These are phyloP conservation scores for Drosophila demipolita DNA, from an alignment of 2,888 invertebrate genomes.

Conservation along the genomic window DNA sequence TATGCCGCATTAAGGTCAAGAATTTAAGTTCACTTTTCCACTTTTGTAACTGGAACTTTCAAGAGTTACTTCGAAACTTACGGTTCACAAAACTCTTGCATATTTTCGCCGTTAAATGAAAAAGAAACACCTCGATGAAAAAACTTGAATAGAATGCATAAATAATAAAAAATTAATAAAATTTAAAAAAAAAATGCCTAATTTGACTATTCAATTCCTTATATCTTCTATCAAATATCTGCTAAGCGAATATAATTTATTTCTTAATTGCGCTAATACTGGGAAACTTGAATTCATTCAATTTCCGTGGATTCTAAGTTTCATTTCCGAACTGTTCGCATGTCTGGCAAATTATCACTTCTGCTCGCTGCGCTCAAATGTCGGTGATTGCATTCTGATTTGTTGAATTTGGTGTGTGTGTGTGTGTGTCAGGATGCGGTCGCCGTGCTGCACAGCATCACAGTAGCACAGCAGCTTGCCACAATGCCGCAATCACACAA, in stretches of 20 bases:
- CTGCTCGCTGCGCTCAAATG: constrained; percentile 34
- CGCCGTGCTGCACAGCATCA: constrained; percentile 3
- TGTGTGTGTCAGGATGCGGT: constrained; percentile 39
- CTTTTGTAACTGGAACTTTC: constrained; percentile 27
- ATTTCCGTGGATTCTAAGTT: constrained; percentile 5
- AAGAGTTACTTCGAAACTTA: constrained; percentile 20
- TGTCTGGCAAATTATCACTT: constrained; percentile 30
- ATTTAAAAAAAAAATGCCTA: neutral
- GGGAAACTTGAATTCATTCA: neutral
- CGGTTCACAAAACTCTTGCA: neutral
- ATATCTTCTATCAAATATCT: neutral
- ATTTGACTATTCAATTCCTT: neutral
- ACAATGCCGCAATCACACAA: constrained; percentile 39
- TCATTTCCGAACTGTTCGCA: constrained; percentile 8
- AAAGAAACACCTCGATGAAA: neutral
- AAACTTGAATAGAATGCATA: neutral
- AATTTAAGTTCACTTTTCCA: constrained; percentile 26
- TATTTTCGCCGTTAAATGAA: neutral
- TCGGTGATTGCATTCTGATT: constrained; percentile 67
- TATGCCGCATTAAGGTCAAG: constrained; percentile 47
- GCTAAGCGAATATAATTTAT: neutral
- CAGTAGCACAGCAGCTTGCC: constrained; percentile 20
- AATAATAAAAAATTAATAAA: too few relatives aligned
- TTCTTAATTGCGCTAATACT: neutral
- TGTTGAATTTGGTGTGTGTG: constrained; percentile 53